These are phyloP conservation scores for Clarias pachynema DNA, from an alignment of 2,797 vertebrate species.

Conservation along the genomic window DNA sequence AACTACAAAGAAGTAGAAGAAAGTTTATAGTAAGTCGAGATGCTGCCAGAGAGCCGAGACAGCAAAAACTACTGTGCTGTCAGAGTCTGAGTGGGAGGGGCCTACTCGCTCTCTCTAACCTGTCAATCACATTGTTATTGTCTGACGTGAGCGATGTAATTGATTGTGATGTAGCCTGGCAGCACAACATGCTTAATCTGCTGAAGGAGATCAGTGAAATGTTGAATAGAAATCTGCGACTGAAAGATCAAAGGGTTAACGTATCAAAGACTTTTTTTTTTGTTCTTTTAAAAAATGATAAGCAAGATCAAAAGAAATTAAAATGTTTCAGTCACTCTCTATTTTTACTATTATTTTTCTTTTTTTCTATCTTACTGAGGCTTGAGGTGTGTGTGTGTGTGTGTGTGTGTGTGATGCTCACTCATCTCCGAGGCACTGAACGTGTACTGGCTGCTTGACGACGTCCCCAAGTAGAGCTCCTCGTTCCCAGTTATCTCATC, in stretches of 20 bases:
- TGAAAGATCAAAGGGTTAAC: background rate
- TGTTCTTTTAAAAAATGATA: too few species aligned
- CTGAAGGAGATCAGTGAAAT: background rate
- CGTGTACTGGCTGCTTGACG: conserved; percentile 92
- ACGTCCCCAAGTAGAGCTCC: conserved; percentile 87
- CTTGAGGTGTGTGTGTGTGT: background rate
- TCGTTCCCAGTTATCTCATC: conserved; percentile 64
- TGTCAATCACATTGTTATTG: background rate
- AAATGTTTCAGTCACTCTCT: too few species aligned
- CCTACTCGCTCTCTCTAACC: background rate
- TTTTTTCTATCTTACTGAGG: background rate
- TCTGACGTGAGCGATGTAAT: background rate
- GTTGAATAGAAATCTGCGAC: background rate
- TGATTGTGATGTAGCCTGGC: background rate
- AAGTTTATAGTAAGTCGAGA: background rate
- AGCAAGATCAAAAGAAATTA: too few species aligned
- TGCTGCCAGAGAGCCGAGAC: background rate
- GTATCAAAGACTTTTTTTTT: background rate
- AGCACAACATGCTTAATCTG: background rate
- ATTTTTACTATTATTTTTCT: too few species aligned
- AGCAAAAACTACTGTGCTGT: background rate
- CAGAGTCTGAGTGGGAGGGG: background rate
- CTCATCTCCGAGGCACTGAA: conserved; percentile 85
- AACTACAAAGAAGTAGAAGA: background rate
- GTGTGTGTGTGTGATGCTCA: conserved; percentile 51